phyloP scores from a whole-genome alignment of 1,140 invertebrate species.

The Holotrichia oblita region DNA sequence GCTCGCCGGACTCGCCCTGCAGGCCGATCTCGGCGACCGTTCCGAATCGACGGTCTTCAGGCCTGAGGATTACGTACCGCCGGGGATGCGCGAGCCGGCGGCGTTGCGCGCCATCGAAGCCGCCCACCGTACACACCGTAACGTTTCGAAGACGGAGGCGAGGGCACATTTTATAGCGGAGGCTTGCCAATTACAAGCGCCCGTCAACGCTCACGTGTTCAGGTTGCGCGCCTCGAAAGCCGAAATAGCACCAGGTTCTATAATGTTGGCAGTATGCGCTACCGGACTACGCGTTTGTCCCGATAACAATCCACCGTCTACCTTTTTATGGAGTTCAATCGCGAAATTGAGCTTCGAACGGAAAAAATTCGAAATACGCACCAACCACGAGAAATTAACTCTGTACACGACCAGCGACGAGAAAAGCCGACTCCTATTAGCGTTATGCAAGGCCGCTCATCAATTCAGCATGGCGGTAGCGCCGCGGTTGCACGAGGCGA shows the following conservation, averaged over 20 bases:
- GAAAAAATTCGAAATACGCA: constrained; percentile 95
- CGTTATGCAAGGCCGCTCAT: constrained; percentile 90
- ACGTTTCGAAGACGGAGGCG: constrained; percentile 64
- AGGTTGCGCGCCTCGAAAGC: constrained; percentile 85
- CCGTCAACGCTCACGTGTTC: constrained; percentile 92
- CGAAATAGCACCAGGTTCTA: constrained; percentile 75
- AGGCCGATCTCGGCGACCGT: constrained; percentile 90
- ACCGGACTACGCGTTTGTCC: constrained; percentile 86
- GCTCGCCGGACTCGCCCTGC: constrained; percentile 82
- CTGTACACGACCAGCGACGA: constrained; percentile 91
- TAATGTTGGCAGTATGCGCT: constrained; percentile 84
- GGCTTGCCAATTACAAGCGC: constrained; percentile 84
- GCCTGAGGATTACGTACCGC: constrained; percentile 76
- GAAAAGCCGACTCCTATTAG: constrained; percentile 89
- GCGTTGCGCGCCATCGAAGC: constrained; percentile 69
- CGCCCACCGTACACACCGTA: constrained; percentile 78
- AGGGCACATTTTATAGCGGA: constrained; percentile 83
- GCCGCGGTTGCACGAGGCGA: constrained; percentile 80
- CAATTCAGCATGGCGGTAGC: constrained; percentile 95
- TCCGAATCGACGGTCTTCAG: constrained; percentile 75
- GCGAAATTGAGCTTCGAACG: constrained; percentile 94
- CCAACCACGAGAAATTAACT: constrained; percentile 86
- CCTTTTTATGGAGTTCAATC: constrained; percentile 93
- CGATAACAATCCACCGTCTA: constrained; percentile 72
- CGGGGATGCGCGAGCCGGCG: constrained; percentile 69